Evolutionary conservation across 2,888 invertebrate genomes (phyloP), one percentile per base, ranked within the genome.

Genomic region (Sinohyriopsis cumingii): DNA sequence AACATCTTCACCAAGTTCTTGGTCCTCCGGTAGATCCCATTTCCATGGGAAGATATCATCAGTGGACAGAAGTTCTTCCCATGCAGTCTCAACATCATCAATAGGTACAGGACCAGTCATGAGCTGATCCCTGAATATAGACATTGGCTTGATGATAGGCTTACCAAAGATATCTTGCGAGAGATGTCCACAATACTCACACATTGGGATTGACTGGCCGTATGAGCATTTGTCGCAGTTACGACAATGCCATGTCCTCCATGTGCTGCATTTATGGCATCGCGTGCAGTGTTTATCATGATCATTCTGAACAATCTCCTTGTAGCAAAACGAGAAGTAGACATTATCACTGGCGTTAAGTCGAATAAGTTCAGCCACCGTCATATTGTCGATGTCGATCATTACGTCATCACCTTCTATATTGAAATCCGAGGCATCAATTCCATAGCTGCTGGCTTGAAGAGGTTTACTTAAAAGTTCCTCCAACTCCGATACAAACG

Each of bases 171-270:
- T 71, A 57, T 75, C 73, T 59, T 75, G 67, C 18, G 68, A 57
- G 12, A 73, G 54, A 72, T 75, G 75, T 24, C 77, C 77, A 63
- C 77, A 75, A 57, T 57, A 77, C 53, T 75, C 74, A 64, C 77
- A 77, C 24, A 77, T 57, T 24, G 19, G 59, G 18, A 64, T 15
- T 45, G 45, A 45, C 15, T 45, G 55, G 25, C 71, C 69, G 7
- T 77, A 68, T 4, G 77, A 68, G 59, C 77, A 77, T 22, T 65
- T 65, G 63, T 73, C 66, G 59, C 77, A 77, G 45, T 60, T 61
- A 55, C 63, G 61, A 68, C 77, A 77, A 53, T 77, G 77, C 75
- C 75, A 75, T 60, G 63, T 73, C 24, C 55, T 54, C 71, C 71
- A 68, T 25, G 77, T 77, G 24, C 65, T 69, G 63, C 77, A 77